Evolutionary conservation across 2,797 vertebrate genomes (phyloP).

Genomic region (Lates japonicus): DNA sequence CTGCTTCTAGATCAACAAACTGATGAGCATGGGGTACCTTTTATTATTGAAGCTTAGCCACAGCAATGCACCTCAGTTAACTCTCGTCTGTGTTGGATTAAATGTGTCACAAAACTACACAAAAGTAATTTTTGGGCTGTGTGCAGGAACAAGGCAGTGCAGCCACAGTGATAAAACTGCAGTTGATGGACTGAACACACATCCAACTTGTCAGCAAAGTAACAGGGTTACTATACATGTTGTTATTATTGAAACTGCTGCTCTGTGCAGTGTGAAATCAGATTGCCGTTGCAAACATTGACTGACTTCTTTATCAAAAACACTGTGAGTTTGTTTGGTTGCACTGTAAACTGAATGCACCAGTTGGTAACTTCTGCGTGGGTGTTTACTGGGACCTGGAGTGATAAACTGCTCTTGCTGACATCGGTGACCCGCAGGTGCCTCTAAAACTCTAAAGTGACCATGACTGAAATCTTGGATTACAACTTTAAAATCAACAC

Average conservation of each 20-base stretch:
- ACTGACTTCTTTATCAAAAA: not conserved
- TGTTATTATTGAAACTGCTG: too few species aligned
- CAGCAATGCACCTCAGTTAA: not conserved
- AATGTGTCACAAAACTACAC: not conserved
- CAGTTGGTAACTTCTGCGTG: not conserved
- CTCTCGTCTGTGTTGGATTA: not conserved
- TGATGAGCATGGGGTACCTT: not conserved
- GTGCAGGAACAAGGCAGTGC: not conserved
- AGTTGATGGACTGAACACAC: not conserved
- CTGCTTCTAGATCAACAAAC: not conserved
- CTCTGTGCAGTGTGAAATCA: not conserved
- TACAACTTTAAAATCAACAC: conserved; percentile 24
- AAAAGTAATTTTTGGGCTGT: not conserved
- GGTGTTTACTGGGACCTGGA: not conserved
- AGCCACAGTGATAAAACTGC: not conserved
- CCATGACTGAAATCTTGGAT: not conserved
- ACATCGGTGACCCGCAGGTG: conserved; percentile 1
- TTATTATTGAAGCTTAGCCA: not conserved
- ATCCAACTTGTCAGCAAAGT: not conserved
- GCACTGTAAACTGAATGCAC: not conserved
- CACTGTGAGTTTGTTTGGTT: not conserved
- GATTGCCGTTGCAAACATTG: not conserved
- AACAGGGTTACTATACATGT: too few species aligned
- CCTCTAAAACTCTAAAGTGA: conserved; percentile 12
- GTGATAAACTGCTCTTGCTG: not conserved